Percentiles rank a stretch among this genome's conserved stretches.
These are phyloP conservation scores for Tachina lurida DNA, from an alignment of 2,888 invertebrate species.

Conservation along the genomic window DNA sequence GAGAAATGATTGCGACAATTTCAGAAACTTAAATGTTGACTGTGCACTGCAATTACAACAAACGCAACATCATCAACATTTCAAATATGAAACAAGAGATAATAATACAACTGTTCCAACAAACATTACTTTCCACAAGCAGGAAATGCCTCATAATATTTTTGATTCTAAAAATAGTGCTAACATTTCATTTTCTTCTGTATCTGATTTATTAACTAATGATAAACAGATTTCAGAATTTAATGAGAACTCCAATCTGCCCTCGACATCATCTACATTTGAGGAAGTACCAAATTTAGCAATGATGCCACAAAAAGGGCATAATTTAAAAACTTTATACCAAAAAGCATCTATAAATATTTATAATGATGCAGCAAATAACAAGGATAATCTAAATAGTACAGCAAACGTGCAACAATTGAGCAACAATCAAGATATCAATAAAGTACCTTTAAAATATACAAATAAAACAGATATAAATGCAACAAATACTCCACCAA, in stretches of 20 bases:
- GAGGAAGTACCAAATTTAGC: conserved; percentile 76
- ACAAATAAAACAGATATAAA: not conserved
- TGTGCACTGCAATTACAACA: not conserved
- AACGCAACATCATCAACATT: not conserved
- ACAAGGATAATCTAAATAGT: not conserved
- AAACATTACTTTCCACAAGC: not conserved
- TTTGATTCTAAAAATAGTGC: not conserved
- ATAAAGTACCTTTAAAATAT: not conserved
- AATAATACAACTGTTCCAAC: conserved; percentile 1
- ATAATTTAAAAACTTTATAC: conserved; percentile 4
- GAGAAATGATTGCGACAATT: conserved; percentile 25
- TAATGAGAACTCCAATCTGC: conserved; percentile 41
- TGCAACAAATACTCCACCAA: not conserved
- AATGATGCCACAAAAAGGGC: conserved; percentile 11
- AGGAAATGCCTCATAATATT: not conserved
- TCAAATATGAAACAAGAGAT: not conserved
- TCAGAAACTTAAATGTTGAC: conserved; percentile 9
- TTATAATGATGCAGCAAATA: not conserved
- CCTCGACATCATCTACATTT: conserved; percentile 75
- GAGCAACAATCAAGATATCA: not conserved
- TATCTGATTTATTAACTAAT: conserved; percentile 25
- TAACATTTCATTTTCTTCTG: not conserved
- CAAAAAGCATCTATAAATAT: conserved; percentile 30
- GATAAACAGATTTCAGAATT: conserved; percentile 41
- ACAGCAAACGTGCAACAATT: not conserved